Percentiles rank a stretch among this genome's conserved stretches.
Evolutionary conservation across 1,140 invertebrate species (phyloP).

Genomic region (Ditylenchus dipsaci): DNA sequence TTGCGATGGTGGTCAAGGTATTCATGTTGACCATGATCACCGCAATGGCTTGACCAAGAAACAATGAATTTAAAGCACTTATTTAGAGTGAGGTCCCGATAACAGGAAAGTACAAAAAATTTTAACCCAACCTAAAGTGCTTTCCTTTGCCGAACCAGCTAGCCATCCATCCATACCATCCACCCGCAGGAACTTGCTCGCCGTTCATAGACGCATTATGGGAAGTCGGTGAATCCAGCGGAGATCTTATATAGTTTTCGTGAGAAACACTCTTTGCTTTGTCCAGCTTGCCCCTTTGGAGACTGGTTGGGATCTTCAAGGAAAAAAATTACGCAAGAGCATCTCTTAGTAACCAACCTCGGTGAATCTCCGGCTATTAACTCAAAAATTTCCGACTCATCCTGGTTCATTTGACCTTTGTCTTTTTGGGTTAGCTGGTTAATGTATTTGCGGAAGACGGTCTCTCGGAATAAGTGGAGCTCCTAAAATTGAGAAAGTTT

Average conservation of each 20-base stretch:
- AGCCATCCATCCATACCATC: constrained; percentile 49
- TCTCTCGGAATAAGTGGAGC: constrained; percentile 46
- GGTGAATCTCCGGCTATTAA: not conserved
- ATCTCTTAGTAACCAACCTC: not conserved
- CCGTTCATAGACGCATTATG: too few species aligned
- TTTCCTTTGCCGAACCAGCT: constrained; percentile 35
- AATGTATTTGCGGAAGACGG: constrained; percentile 32
- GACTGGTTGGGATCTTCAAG: not conserved
- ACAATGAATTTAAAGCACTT: too few species aligned
- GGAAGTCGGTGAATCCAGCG: not conserved
- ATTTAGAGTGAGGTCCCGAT: too few species aligned
- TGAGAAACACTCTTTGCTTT: too few species aligned
- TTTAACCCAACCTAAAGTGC: not conserved
- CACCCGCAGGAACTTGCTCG: constrained; percentile 1
- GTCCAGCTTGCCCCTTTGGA: too few species aligned
- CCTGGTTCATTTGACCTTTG: not conserved
- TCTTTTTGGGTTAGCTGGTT: not conserved
- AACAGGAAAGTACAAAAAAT: too few species aligned
- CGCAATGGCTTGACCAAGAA: too few species aligned
- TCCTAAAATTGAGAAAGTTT: constrained; percentile 32
- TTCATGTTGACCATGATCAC: too few species aligned
- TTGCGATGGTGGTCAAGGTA: too few species aligned
- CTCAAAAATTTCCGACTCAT: not conserved
- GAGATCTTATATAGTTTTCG: not conserved
- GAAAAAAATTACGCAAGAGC: too few species aligned